Evolutionary conservation across 2,797 vertebrate species (phyloP), one percentile per base, ranked within the genome.

Genomic region (Rhinoraja longicauda): DNA sequence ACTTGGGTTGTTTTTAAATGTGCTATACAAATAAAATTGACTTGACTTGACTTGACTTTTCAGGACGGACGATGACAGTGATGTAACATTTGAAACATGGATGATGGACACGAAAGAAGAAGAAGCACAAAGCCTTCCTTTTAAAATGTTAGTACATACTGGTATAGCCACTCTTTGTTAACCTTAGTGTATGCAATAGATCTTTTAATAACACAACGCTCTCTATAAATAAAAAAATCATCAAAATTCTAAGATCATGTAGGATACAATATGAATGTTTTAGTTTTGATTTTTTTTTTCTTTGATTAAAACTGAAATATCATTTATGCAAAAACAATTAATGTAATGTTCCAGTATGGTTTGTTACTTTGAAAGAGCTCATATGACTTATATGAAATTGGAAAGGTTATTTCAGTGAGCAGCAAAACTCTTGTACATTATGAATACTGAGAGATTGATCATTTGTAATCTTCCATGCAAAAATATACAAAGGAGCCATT

Each of bases 401-500:
- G 72, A 75, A 36, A 77, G 17, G 76, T 13, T 77, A 77, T n/a
- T 32, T 77, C 75, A n/a, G 29, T 77, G 75, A 76, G 73, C 19
- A 10, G 75, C 75, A 76, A 76, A 10, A 76, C n/a, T 77, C 76
- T 77, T 77, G n/a, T 32, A 12, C 76, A 32, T n/a, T 77, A 77
- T 77, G 32, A 77, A 13, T 36, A 32, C 32, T 2, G 5, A 75
- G 13, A 8, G 6, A 29, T 75, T 75, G 72, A 29, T 29, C 7
- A 75, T 75, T 29, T 75, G 72, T 77, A 13, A 77, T 77, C n/a
- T 77, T 32, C 4, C 15, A 32, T 32, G 76, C 15, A 32, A 77
- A n/a, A 77, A 77, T 77, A 29, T 76, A 29, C 29, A 77, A 77
- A 32, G 95, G 96, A 96, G 95, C 96, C 95, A 96, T 95, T 96